Percentiles rank a stretch among this genome's conserved stretches.
Conservation (phyloP, 2,113 vertebrate genomes). For the Xerus inauris region DNA sequence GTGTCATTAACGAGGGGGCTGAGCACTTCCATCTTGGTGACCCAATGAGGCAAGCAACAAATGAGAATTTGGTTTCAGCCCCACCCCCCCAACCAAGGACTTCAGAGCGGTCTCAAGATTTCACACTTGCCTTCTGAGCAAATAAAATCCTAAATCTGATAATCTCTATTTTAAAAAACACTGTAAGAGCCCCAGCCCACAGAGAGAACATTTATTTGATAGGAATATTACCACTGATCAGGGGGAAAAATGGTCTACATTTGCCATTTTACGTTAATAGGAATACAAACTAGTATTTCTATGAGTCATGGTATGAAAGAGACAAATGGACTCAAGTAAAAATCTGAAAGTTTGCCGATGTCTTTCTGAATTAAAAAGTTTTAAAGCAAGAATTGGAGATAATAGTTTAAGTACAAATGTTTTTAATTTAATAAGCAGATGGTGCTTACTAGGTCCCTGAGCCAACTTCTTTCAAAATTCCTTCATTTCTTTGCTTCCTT, state of each 20-base stretch:
- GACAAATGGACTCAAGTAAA: slow-evolving; percentile 10
- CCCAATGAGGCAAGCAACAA: slow-evolving; percentile 24
- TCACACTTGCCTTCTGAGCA: slow-evolving; percentile 9
- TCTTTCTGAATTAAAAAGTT: slow-evolving; percentile 48
- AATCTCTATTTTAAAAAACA: slow-evolving; percentile 53
- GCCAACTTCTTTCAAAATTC: neutral
- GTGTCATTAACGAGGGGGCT: slow-evolving; percentile 59
- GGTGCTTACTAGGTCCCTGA: neutral
- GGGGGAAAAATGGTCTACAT: neutral
- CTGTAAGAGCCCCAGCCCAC: neutral
- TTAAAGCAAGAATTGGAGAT: neutral
- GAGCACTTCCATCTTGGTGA: slow-evolving; percentile 45
- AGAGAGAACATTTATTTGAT: slow-evolving; percentile 30
- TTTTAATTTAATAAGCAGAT: neutral
- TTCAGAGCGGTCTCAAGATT: neutral
- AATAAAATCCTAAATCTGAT: slow-evolving; percentile 41
- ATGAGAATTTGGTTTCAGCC: slow-evolving; percentile 34
- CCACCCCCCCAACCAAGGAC: neutral
- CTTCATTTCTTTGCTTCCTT: neutral
- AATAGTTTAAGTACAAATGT: neutral
- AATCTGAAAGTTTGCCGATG: slow-evolving; percentile 32
- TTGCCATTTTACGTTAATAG: neutral
- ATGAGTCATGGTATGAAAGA: neutral
- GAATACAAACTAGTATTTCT: neutral
- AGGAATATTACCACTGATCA: neutral